Evolutionary conservation across 2,113 vertebrate species (phyloP).

Genomic region (Macheiramphus alcinus): DNA sequence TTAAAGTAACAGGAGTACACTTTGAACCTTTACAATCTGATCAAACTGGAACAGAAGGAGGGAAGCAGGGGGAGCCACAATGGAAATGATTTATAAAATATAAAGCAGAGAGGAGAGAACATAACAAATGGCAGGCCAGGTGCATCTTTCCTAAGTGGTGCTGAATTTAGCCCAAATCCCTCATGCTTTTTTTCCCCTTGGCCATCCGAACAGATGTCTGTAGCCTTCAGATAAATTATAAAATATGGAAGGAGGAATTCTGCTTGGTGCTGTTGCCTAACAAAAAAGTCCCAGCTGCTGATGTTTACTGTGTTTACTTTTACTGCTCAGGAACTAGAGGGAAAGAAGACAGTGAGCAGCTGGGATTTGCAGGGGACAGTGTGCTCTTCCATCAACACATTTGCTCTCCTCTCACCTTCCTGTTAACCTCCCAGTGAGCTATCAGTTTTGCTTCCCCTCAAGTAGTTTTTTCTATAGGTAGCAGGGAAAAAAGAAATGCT

Average conservation of each 20-base stretch:
- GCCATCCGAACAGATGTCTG: constrained; percentile 44
- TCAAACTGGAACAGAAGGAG: constrained; percentile 53
- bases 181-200: constrained; percentile 28
- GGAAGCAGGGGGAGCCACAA: not conserved
- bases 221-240: constrained; percentile 47
- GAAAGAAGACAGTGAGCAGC: not conserved
- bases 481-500: not conserved
- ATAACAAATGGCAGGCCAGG: constrained; percentile 57
- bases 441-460: not conserved
- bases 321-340: not conserved
- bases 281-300: not conserved
- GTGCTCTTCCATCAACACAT: not conserved
- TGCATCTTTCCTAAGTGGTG: constrained; percentile 43
- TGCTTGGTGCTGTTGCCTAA: not conserved
- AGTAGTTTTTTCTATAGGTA: not conserved
- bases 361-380: not conserved
- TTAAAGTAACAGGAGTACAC: constrained; percentile 42
- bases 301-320: not conserved
- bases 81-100: constrained; percentile 45
- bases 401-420: not conserved
- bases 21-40: constrained; percentile 43
- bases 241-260: constrained; percentile 31
- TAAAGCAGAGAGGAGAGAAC: constrained; percentile 15
- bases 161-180: constrained; percentile 58
- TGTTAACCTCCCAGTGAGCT: not conserved